phyloP scores from a whole-genome alignment of 2,797 vertebrate species.

The Otus scops region DNA sequence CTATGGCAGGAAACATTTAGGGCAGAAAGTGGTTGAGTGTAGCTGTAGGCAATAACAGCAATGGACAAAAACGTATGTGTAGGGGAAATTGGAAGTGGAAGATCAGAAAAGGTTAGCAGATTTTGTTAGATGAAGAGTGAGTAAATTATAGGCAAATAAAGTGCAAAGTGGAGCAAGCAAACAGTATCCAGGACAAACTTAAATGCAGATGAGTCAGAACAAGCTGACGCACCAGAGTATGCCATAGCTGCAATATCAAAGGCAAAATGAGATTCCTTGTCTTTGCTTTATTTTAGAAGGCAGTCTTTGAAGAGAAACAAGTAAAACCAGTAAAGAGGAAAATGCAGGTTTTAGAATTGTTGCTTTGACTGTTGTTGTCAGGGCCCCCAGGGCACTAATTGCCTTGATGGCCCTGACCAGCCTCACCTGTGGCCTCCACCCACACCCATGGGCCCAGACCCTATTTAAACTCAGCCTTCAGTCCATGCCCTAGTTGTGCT shows the following conservation, averaged over 20 bases:
- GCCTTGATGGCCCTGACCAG: neutral
- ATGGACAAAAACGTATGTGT: neutral
- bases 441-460: accelerated
- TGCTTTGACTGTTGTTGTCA: neutral
- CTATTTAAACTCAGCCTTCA: neutral
- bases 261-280: neutral
- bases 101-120: neutral
- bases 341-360: neutral
- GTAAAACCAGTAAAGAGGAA: neutral
- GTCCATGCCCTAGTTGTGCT: accelerated
- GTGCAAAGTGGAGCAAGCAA: slow-evolving; percentile 29
- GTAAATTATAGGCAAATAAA: slow-evolving; percentile 8
- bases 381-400: neutral
- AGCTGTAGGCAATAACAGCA: neutral
- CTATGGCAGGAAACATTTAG: neutral
- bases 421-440: neutral
- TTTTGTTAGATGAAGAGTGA: neutral
- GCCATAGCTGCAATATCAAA: slow-evolving; percentile 38
- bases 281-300: slow-evolving; percentile 29
- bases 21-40: neutral
- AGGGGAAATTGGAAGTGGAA: neutral
- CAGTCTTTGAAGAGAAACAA: neutral
- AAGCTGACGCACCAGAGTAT: slow-evolving; percentile 7
- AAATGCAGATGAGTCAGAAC: slow-evolving; percentile 48
- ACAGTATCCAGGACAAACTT: slow-evolving; percentile 47